Conservation (phyloP, 2,888 invertebrate species). For the Meiosimyza decipiens region DNA sequence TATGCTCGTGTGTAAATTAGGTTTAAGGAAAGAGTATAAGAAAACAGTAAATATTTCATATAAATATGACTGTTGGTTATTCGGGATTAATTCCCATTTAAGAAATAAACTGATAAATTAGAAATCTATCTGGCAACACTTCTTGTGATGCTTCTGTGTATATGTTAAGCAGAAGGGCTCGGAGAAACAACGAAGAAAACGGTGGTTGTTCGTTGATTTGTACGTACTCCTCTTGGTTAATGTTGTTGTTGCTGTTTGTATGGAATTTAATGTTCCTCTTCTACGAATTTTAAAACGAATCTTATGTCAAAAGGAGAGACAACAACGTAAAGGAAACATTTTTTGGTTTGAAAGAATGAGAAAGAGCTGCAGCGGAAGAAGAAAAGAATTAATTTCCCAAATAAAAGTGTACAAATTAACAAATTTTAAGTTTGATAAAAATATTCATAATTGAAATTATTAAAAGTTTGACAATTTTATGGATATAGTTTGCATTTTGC, state of each 20-base stretch:
- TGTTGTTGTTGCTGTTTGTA: slow-evolving; percentile 23
- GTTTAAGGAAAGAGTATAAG: neutral
- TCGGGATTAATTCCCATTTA: too few species aligned
- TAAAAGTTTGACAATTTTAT: slow-evolving; percentile 15
- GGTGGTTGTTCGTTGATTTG: slow-evolving; percentile 34
- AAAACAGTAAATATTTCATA: neutral
- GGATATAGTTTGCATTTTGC: slow-evolving; percentile 40
- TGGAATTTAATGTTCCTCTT: slow-evolving; percentile 31
- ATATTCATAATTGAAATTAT: neutral
- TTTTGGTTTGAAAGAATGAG: slow-evolving; percentile 21
- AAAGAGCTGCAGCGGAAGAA: slow-evolving; percentile 12
- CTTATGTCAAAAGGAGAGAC: slow-evolving; percentile 15
- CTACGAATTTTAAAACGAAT: slow-evolving; percentile 34
- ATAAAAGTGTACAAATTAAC: slow-evolving; percentile 26
- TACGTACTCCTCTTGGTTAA: slow-evolving; percentile 25
- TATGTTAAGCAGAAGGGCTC: neutral
- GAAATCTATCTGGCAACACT: too few species aligned
- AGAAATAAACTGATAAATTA: too few species aligned
- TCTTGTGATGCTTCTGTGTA: too few species aligned
- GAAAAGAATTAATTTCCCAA: neutral
- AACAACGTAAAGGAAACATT: slow-evolving; percentile 28
- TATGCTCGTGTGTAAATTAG: slow-evolving; percentile 17
- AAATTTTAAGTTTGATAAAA: slow-evolving; percentile 11
- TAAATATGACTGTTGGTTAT: neutral
- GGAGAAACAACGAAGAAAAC: slow-evolving; percentile 29